A percentile compares a stretch with the other conserved stretches of the same genome.
Evolutionary conservation across 2,888 invertebrate species (phyloP).

Genomic region (Tenthredo amoena): DNA sequence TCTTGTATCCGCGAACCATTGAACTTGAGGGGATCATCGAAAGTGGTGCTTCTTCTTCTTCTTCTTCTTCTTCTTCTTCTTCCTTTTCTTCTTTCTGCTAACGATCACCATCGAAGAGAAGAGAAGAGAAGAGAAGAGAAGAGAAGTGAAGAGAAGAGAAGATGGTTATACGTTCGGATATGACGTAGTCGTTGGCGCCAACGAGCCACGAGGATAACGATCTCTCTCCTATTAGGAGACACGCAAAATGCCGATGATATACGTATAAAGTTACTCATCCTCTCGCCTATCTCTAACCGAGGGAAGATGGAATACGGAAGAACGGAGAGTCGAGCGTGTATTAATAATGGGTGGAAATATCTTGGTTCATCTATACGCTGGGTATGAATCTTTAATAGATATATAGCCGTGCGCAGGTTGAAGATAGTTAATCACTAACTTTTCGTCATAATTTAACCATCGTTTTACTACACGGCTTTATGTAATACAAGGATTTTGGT

Average conservation of each 20-base stretch:
- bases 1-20: neutral
- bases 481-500: neutral
- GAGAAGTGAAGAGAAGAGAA: neutral
- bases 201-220: slow-evolving; percentile 31
- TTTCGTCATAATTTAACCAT: slow-evolving; percentile 22
- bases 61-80: slow-evolving; percentile 2
- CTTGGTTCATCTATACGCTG: slow-evolving; percentile 29
- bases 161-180: neutral
- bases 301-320: slow-evolving; percentile 40
- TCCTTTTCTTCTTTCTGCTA: neutral
- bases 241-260: slow-evolving; percentile 44
- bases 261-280: slow-evolving; percentile 46
- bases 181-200: neutral
- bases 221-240: slow-evolving; percentile 45
- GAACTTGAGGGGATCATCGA: neutral
- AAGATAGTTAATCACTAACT: slow-evolving; percentile 40
- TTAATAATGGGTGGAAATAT: slow-evolving; percentile 42
- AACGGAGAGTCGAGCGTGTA: slow-evolving; percentile 26
- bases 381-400: slow-evolving; percentile 19
- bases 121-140: too few species aligned
- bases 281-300: slow-evolving; percentile 29
- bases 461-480: neutral
- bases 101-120: neutral
- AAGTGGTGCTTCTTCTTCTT: neutral
- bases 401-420: neutral